phyloP scores from a whole-genome alignment of 2,888 invertebrate genomes.

The Lysandra bellargus region DNA sequence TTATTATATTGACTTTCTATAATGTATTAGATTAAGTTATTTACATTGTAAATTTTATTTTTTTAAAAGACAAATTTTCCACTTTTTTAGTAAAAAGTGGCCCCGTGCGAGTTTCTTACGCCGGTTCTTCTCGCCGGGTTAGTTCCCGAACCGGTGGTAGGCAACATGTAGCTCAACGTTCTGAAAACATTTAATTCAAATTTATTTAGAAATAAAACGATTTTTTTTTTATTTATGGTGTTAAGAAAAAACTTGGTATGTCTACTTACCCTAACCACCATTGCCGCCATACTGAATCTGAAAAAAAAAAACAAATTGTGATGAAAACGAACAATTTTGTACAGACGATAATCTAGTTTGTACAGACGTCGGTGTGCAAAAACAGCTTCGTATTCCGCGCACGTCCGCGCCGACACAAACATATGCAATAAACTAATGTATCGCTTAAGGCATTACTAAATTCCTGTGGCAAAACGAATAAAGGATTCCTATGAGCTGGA shows the following conservation, averaged over 20 bases:
- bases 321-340: background rate
- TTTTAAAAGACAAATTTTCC: no score
- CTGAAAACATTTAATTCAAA: no score
- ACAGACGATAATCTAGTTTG: constrained; percentile 10
- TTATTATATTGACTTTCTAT: no score
- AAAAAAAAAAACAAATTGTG: background rate
- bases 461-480: constrained; percentile 7
- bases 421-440: constrained; percentile 33
- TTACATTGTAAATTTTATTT: no score
- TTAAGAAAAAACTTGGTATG: background rate
- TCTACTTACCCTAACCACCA: background rate
- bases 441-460: constrained; percentile 23
- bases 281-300: background rate
- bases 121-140: no score
- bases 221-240: no score
- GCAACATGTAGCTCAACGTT: no score
- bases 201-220: no score
- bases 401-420: constrained; percentile 36
- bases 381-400: constrained; percentile 42
- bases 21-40: no score
- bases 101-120: no score
- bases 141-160: no score
- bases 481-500: background rate
- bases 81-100: no score
- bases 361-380: background rate